Conservation (phyloP, 2,797 vertebrate genomes). For the Artibeus jamaicensis region DNA sequence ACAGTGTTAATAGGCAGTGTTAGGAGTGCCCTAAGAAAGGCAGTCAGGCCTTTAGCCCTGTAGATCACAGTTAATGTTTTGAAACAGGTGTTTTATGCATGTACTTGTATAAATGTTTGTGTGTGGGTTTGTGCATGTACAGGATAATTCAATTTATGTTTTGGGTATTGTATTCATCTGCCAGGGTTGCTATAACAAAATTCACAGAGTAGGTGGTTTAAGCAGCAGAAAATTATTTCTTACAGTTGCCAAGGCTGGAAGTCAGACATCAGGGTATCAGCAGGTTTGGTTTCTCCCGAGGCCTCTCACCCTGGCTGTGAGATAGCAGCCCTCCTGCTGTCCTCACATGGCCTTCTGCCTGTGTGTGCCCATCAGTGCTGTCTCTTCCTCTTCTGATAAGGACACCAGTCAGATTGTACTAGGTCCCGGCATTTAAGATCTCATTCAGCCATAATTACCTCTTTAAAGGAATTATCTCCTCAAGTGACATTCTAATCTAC, state of each 20-base stretch:
- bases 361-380: rapidly evolving
- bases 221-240: background rate
- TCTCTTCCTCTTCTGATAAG: background rate
- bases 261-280: background rate
- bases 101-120: background rate
- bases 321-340: too few species aligned
- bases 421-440: background rate
- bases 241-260: background rate
- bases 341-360: too few species aligned
- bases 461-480: background rate
- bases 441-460: background rate
- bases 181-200: background rate
- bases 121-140: background rate
- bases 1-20: background rate
- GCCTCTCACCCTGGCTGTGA: background rate
- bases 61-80: background rate
- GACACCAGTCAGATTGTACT: background rate
- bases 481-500: background rate
- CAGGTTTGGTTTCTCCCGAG: background rate
- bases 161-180: background rate
- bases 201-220: background rate
- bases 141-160: background rate
- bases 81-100: background rate
- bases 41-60: background rate
- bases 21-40: background rate